Evolutionary conservation across 37 sponge, comb jelly and placozoan species (phyloP), one percentile per base, ranked within the genome.

Genomic region (Amphimedon queenslandica): DNA sequence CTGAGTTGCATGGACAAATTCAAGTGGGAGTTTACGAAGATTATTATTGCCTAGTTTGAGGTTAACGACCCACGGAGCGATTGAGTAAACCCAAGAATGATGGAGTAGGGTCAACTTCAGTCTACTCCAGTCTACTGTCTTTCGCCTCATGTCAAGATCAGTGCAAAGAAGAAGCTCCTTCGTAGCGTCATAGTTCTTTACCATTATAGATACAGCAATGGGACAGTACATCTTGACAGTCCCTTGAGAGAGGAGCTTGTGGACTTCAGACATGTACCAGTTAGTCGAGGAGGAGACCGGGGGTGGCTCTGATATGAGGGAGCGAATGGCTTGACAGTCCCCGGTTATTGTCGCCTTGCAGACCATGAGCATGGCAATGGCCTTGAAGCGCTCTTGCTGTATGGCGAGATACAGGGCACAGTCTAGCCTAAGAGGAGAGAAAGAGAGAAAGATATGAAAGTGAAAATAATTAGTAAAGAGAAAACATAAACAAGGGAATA

Each of bases 1-100:
- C 60, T 90, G 91, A 5, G 72, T 68, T 21, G 91, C 74, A 18
- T 57, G 37, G 63, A 78, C 81, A 28, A 90, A 55, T 38, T 85
- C 82, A 10, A 5, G 27, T 1, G 91, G 91, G 2, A 85, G 63
- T n/a, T 69, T 78, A 34, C 57, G 57, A 23, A 90, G 70, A 36
- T 85, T 77, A 42, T 90, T 90, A 47, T 85, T 81, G 64, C 65
- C 79, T 13, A 85, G 70, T 66, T 85, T 85, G 39, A 90, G 82
- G 39, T 53, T 75, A 6, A 90, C 82, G 3, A 90, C 91, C 91
- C 91, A 90, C 0, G 91, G 91, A 28, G 91, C 78, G 21, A 90
- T 81, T 40, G 91, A 82, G 64, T 85, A 81, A 53, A 90, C 70
- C 91, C 91, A 90, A 39, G 82, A 73, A 11, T 67, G 42, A 35